phyloP scores from a whole-genome alignment of 1,140 invertebrate genomes.

The Babylonia areolata region DNA sequence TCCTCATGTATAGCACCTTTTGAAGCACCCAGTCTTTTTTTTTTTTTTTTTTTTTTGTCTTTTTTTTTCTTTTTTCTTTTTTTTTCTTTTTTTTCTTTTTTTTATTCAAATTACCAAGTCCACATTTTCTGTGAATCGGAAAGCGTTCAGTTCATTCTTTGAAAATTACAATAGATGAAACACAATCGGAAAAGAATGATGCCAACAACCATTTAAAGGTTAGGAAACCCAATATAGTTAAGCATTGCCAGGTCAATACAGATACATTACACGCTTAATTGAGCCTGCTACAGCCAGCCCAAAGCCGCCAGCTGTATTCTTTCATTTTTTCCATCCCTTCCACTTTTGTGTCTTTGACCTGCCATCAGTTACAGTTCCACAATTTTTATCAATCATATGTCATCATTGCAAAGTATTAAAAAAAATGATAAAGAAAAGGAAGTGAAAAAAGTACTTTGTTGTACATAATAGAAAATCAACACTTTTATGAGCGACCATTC shows the following conservation, averaged over 20 bases:
- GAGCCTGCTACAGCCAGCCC: conserved; percentile 33
- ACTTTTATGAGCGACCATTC: background rate
- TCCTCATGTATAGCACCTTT: no score
- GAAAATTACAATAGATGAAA: no score
- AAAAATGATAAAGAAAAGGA: no score
- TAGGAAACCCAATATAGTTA: background rate
- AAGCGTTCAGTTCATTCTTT: no score
- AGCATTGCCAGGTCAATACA: background rate
- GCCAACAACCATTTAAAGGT: no score
- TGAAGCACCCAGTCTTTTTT: no score
- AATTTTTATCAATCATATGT: background rate
- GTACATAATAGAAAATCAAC: background rate
- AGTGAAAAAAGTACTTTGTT: background rate
- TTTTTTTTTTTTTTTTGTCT: no score
- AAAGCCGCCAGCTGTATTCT: conserved; percentile 5
- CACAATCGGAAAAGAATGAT: no score
- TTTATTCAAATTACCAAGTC: no score
- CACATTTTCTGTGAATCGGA: no score
- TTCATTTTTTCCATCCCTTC: background rate
- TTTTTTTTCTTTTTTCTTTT: no score
- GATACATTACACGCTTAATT: background rate
- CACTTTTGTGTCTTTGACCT: background rate
- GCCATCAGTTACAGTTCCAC: background rate
- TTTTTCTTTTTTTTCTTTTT: no score
- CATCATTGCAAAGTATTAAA: background rate